A percentile compares a stretch with the other conserved stretches of the same genome.
Evolutionary conservation across 2,888 invertebrate genomes (phyloP).

Genomic region (Hofmannophila pseudospretella): DNA sequence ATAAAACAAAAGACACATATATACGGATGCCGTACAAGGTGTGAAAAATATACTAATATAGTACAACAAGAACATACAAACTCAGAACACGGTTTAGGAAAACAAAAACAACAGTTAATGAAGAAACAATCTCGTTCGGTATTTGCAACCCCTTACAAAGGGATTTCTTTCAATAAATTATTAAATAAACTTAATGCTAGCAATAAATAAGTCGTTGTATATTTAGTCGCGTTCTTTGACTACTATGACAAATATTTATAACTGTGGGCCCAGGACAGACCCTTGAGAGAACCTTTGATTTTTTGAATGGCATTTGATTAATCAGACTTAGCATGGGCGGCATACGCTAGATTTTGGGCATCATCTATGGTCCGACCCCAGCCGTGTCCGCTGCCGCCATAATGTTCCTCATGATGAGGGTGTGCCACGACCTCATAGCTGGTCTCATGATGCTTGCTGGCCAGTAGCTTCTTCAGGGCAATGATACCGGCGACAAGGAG

Average conservation of each 20-base stretch:
- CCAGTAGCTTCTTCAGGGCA: slow-evolving; percentile 82
- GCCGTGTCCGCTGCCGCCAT: slow-evolving; percentile 72
- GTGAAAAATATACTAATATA: slow-evolving; percentile 62
- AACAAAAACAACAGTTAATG: slow-evolving; percentile 56
- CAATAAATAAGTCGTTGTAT: slow-evolving; percentile 51
- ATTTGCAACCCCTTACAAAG: slow-evolving; percentile 48
- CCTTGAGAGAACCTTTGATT: slow-evolving; percentile 26
- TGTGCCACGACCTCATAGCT: slow-evolving; percentile 88
- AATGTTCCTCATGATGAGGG: slow-evolving; percentile 79
- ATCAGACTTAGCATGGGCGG: slow-evolving; percentile 71
- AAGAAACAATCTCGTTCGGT: slow-evolving; percentile 22
- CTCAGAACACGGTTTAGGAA: slow-evolving; percentile 58
- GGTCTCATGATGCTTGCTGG: slow-evolving; percentile 81
- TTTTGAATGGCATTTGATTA: slow-evolving; percentile 19
- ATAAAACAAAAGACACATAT: slow-evolving; percentile 61
- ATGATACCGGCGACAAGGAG: slow-evolving; percentile 87
- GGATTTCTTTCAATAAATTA: slow-evolving; percentile 51
- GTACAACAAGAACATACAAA: slow-evolving; percentile 66
- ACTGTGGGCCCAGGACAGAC: slow-evolving; percentile 28
- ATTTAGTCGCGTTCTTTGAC: slow-evolving; percentile 14
- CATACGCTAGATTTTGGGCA: slow-evolving; percentile 79
- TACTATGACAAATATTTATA: slow-evolving; percentile 23
- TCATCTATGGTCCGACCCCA: slow-evolving; percentile 81
- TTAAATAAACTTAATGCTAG: slow-evolving; percentile 60
- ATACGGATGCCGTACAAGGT: slow-evolving; percentile 74